Evolutionary conservation across 1,140 invertebrate species (phyloP), one percentile per base, ranked within the genome.

Genomic region (Drosophila guanche): DNA sequence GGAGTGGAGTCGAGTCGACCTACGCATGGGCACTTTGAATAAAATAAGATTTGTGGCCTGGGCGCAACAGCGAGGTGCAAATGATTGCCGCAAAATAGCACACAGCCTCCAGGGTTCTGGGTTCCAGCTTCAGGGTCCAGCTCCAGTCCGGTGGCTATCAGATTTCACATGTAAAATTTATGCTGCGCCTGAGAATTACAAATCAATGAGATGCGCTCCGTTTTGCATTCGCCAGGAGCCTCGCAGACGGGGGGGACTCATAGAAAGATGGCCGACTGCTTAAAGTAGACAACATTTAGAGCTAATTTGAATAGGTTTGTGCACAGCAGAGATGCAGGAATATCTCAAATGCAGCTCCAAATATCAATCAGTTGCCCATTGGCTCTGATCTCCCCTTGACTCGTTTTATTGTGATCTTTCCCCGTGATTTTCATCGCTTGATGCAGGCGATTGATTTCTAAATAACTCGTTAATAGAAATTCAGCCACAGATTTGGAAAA

Each of bases 121-220:
- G 42, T 33, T 45, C 22, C 61, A 47, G 61, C 29, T 47, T 23
- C 42, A 60, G 22, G n/a, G 29, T 8, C 14, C 5, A 52, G 33
- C 47, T 22, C 41, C 47, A 48, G 40, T 57, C 27, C 47, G 33
- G 60, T 22, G 75, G 63, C 83, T 88, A 88, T 89, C 84, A 73
- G 83, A 88, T 89, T 89, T 88, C 83, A 79, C 83, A 83, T 88
- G 83, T 68, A 72, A 67, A 88, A 89, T 88, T 88, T 88, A 88
- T 88, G 66, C 83, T 63, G 67, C 42, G 62, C 75, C 74, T 71
- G 67, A 54, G 83, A 88, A 88, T 88, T 83, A 88, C 83, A 88
- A 88, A 88, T 88, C 84, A 88, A 88, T 88, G 83, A 88, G 70
- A 88, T 86, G 83, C 83, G 56, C 46, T 51, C 33, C 4, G 51